Conservation (phyloP, 1,140 invertebrate species). For the Ceratosolen fusciceps region DNA sequence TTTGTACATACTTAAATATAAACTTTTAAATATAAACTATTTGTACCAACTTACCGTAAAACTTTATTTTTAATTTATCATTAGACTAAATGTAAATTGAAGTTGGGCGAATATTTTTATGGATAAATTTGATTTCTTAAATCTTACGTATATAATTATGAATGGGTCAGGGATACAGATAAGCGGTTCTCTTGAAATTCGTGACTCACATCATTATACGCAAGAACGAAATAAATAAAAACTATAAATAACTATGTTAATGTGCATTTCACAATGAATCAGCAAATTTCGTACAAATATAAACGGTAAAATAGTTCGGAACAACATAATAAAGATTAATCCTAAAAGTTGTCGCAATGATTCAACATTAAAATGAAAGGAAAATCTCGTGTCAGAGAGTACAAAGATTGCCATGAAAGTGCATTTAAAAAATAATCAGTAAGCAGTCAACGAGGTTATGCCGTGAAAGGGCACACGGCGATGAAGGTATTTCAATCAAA, state of each 20-base stretch:
- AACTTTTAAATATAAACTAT: too few species aligned
- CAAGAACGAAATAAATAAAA: neutral
- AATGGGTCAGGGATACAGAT: too few species aligned
- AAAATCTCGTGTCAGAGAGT: neutral
- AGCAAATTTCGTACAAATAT: slow-evolving; percentile 5
- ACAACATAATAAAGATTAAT: slow-evolving; percentile 35
- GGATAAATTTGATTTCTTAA: too few species aligned
- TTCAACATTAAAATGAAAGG: slow-evolving; percentile 26
- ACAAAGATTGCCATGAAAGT: slow-evolving; percentile 21
- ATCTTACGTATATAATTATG: too few species aligned
- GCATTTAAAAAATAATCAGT: slow-evolving; percentile 41
- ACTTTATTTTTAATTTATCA: too few species aligned
- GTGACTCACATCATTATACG: slow-evolving; percentile 14
- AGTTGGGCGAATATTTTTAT: too few species aligned
- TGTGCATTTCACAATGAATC: neutral
- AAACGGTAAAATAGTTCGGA: slow-evolving; percentile 21
- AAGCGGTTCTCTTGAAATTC: neutral
- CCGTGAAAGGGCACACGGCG: neutral
- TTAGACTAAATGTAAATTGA: too few species aligned
- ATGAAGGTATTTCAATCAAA: slow-evolving; percentile 13
- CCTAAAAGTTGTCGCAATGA: slow-evolving; percentile 27
- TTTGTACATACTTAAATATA: too few species aligned
- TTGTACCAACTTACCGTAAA: too few species aligned
- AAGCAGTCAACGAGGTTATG: neutral
- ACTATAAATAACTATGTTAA: neutral